Evolutionary conservation across 2,113 vertebrate species (phyloP).

Genomic region (Dromiciops gliroides): DNA sequence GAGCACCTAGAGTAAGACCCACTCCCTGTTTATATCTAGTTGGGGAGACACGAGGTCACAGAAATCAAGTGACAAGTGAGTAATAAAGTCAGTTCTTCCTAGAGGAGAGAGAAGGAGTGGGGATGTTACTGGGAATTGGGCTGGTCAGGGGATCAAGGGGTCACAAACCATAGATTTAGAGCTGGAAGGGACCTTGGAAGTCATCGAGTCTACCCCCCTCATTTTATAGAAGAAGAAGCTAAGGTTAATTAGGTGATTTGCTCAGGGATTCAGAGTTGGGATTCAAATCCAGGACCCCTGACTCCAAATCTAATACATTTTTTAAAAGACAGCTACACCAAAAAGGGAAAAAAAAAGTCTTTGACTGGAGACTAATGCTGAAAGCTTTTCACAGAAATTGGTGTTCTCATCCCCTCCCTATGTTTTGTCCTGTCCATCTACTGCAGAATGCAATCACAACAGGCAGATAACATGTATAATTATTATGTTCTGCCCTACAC

Average conservation of each 20-base stretch:
- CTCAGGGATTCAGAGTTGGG: background rate
- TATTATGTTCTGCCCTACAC: constrained; percentile 14
- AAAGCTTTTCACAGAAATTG: background rate
- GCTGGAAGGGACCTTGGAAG: background rate
- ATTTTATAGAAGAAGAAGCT: background rate
- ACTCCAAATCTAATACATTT: background rate
- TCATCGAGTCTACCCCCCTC: background rate
- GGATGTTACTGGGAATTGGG: background rate
- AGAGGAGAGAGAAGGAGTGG: background rate
- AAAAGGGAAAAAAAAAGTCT: background rate
- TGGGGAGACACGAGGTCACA: background rate
- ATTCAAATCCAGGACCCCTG: background rate
- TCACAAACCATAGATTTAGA: background rate
- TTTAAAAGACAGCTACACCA: background rate
- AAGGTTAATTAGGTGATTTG: background rate
- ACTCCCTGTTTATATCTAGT: background rate
- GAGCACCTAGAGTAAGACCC: background rate
- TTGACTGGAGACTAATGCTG: background rate
- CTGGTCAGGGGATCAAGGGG: background rate
- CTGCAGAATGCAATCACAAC: constrained; percentile 11
- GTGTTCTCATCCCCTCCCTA: background rate
- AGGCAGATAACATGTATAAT: constrained; percentile 35
- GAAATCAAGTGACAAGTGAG: background rate
- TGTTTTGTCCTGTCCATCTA: background rate
- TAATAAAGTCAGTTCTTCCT: background rate